Evolutionary conservation across 1,140 invertebrate species (phyloP).

Genomic region (Melanaphis sacchari): DNA sequence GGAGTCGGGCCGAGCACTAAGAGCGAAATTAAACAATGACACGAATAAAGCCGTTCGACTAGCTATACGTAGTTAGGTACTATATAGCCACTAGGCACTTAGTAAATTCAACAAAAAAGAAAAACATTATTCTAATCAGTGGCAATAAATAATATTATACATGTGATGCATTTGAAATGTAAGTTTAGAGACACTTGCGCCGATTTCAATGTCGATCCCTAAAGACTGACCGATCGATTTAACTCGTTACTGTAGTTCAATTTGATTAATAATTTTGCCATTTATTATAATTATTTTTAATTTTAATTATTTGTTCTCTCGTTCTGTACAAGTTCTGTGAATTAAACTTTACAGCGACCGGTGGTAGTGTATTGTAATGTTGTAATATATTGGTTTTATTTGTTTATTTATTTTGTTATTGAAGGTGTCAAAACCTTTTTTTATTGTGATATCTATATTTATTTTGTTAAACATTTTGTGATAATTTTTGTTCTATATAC

Average conservation of each 20-base stretch:
- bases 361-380: conserved; percentile 36
- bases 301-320: conserved; percentile 9
- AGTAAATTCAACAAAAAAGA: not conserved
- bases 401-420: conserved; percentile 30
- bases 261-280: conserved; percentile 31
- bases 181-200: conserved; percentile 25
- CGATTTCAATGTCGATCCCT: conserved; percentile 40
- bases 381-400: not conserved
- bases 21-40: not conserved
- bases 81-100: not conserved
- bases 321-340: conserved; percentile 4
- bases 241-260: conserved; percentile 1
- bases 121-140: conserved; percentile 32
- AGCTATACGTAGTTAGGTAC: not conserved
- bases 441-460: conserved; percentile 22
- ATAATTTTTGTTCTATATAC: conserved; percentile 33
- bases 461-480: conserved; percentile 34
- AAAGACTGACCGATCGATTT: conserved; percentile 55
- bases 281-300: conserved; percentile 25
- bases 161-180: conserved; percentile 49
- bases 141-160: conserved; percentile 42
- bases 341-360: not conserved
- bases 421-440: conserved; percentile 4
- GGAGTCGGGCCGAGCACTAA: not conserved
- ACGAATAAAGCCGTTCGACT: not conserved